Conservation (phyloP, 2,113 vertebrate species). For the Bos indicus region DNA sequence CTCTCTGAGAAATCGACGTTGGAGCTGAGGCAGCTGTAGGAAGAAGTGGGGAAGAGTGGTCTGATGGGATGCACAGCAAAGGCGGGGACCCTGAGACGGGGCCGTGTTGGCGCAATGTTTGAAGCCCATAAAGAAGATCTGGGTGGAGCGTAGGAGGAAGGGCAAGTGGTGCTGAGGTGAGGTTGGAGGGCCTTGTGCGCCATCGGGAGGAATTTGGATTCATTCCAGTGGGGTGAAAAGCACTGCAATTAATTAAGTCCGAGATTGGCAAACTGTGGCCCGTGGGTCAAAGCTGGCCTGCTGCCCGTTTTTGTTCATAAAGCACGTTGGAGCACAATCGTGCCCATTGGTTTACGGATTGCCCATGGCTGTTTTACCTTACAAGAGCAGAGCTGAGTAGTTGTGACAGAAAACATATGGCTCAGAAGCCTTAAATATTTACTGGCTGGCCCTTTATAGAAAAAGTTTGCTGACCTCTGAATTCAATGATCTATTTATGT, state of each 20-base stretch:
- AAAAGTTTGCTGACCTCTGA: background rate
- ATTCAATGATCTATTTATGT: conserved; percentile 16
- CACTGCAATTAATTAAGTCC: conserved; percentile 1
- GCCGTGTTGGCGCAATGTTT: background rate
- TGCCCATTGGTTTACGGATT: background rate
- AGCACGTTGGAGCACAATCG: background rate
- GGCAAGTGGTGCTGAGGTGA: background rate
- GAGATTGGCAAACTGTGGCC: background rate
- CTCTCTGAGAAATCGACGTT: background rate
- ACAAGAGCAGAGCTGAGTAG: background rate
- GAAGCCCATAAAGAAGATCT: background rate
- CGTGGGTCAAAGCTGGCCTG: background rate
- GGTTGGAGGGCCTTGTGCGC: background rate
- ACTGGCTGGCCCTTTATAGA: background rate
- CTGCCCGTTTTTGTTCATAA: conserved; percentile 25
- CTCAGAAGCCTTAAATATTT: conserved; percentile 16
- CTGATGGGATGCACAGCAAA: background rate
- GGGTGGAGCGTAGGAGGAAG: background rate
- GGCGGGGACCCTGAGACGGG: background rate
- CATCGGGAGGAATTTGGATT: background rate
- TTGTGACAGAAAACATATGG: conserved; percentile 1
- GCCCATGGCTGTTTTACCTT: background rate
- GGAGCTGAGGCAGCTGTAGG: background rate
- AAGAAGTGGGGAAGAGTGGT: background rate
- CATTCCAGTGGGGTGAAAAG: background rate